Conservation (phyloP, 2,888 invertebrate species). For the Pammene fasciana region DNA sequence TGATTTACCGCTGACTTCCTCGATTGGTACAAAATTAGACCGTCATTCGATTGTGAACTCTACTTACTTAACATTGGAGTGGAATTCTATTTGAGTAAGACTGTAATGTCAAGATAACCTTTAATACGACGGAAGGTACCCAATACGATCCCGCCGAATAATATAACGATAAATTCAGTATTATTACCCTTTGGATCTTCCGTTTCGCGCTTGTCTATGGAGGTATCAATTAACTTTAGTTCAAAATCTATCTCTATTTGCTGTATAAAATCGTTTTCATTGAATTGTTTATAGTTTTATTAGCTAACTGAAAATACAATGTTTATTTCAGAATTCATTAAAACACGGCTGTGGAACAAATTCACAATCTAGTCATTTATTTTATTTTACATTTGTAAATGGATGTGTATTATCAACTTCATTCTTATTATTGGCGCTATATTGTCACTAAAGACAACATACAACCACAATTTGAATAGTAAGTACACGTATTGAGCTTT, state of each 20-base stretch:
- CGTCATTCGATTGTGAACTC: slow-evolving; percentile 16
- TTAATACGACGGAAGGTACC: slow-evolving; percentile 56
- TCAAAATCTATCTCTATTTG: not conserved
- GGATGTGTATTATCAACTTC: no score
- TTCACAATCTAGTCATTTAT: no score
- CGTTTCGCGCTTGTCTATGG: slow-evolving; percentile 12
- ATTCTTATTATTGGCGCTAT: no score
- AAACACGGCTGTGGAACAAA: no score
- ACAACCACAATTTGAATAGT: not conserved
- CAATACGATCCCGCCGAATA: slow-evolving; percentile 64
- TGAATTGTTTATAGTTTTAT: not conserved
- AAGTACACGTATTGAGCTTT: not conserved
- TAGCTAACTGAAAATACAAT: no score
- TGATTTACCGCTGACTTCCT: slow-evolving; percentile 81
- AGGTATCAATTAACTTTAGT: slow-evolving; percentile 6
- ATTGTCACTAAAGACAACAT: not conserved
- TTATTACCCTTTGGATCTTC: slow-evolving; percentile 46
- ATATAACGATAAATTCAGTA: slow-evolving; percentile 67
- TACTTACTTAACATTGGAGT: slow-evolving; percentile 3
- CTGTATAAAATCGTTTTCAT: not conserved
- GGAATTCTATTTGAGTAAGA: not conserved
- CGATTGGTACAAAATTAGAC: slow-evolving; percentile 53
- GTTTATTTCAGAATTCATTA: no score
- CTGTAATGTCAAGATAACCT: slow-evolving; percentile 25
- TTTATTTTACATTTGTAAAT: no score